phyloP scores from a whole-genome alignment of 2,888 invertebrate genomes.

The Oxystoma pomonae region DNA sequence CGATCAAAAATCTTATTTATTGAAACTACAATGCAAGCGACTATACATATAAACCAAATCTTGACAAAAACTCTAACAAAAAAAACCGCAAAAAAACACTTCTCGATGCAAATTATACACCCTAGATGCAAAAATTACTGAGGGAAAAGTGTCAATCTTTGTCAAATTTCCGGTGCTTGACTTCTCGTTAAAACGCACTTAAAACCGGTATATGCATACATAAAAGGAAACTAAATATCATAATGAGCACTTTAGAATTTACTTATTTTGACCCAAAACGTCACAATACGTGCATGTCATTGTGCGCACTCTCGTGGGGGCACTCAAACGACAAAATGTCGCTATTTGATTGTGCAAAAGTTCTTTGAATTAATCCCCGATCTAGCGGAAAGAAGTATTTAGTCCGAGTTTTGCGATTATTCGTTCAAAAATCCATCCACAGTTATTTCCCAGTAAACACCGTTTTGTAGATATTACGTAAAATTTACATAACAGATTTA shows the following conservation, averaged over 20 bases:
- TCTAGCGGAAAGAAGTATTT: background rate
- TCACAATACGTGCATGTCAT: constrained; percentile 38
- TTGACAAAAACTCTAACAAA: background rate
- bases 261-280: constrained; percentile 38
- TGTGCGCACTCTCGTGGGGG: constrained; percentile 21
- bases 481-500: no score
- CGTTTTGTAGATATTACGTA: no score
- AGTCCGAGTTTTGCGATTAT: no score
- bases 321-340: constrained; percentile 16
- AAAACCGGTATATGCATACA: no score
- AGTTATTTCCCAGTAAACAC: no score
- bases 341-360: constrained; percentile 7
- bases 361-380: constrained; percentile 15
- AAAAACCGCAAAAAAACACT: background rate
- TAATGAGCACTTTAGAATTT: constrained; percentile 28
- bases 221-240: constrained; percentile 28
- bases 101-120: constrained; percentile 18
- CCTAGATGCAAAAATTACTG: constrained; percentile 29
- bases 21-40: no score
- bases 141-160: constrained; percentile 38
- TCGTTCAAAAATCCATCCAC: no score
- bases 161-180: constrained; percentile 39
- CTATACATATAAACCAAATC: background rate
- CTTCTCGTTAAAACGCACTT: constrained; percentile 33
- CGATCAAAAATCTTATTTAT: no score